Evolutionary conservation across 2,113 vertebrate species (phyloP).

Genomic region (Chaenogobius annularis): DNA sequence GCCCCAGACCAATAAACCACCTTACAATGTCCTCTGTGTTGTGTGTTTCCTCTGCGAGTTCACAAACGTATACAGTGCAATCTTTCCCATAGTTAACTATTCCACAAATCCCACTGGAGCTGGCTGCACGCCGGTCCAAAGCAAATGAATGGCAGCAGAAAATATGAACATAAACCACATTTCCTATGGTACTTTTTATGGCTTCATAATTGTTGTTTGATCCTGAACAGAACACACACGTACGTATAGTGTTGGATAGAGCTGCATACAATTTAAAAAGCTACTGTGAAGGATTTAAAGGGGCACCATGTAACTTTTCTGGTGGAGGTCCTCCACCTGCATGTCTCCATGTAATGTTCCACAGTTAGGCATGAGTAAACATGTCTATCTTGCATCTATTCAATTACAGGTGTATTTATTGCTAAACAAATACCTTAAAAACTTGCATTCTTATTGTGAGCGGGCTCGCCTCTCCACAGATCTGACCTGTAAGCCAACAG

Average conservation of each 20-base stretch:
- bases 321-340: too few relatives aligned
- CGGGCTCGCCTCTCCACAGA: too few relatives aligned
- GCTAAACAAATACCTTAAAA: too few relatives aligned
- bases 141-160: conserved; percentile 30
- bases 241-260: conserved; percentile 4
- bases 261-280: background rate
- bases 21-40: conserved; percentile 13
- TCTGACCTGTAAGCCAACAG: too few relatives aligned
- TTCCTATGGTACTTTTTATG: conserved; percentile 42
- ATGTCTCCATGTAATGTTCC: too few relatives aligned
- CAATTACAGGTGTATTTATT: too few relatives aligned
- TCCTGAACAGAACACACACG: conserved; percentile 23
- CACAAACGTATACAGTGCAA: conserved; percentile 13
- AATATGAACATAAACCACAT: conserved; percentile 43
- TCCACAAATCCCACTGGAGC: conserved; percentile 4
- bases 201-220: conserved; percentile 44
- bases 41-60: conserved; percentile 20
- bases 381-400: too few relatives aligned
- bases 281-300: too few relatives aligned
- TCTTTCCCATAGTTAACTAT: conserved; percentile 26
- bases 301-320: too few relatives aligned
- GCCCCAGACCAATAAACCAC: conserved; percentile 23
- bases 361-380: too few relatives aligned
- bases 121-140: conserved; percentile 9
- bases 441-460: too few relatives aligned